Evolutionary conservation across 2,888 invertebrate genomes (phyloP).

Genomic region (Argyresthia goedartella): DNA sequence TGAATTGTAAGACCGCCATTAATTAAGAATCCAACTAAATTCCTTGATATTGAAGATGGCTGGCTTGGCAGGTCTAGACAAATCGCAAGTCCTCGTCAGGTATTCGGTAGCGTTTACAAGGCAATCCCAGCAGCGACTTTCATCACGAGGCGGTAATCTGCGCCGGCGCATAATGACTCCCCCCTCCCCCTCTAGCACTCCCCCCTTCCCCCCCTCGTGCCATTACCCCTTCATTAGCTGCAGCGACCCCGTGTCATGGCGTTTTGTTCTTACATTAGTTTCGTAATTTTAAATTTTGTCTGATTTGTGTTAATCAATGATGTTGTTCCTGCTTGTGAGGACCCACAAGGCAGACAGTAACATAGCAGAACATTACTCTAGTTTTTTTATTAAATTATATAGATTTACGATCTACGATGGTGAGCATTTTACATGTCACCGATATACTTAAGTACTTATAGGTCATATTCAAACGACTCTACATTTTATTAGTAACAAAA

Average conservation of each 20-base stretch:
- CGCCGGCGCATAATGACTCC: slow-evolving; percentile 50
- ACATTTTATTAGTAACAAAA: no score
- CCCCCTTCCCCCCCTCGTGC: not conserved
- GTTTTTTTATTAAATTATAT: no score
- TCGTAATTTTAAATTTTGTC: not conserved
- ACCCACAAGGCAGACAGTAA: no score
- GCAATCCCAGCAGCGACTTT: slow-evolving; percentile 54
- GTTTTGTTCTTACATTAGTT: not conserved
- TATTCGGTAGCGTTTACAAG: slow-evolving; percentile 49
- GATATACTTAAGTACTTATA: no score
- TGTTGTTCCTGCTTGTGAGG: no score
- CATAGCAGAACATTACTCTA: no score
- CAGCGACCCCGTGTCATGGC: not conserved
- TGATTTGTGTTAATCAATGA: not conserved
- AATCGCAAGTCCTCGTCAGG: slow-evolving; percentile 18
- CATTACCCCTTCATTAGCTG: not conserved
- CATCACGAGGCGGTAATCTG: slow-evolving; percentile 55
- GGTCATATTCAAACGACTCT: no score
- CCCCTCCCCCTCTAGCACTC: not conserved
- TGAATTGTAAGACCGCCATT: no score
- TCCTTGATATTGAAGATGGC: no score
- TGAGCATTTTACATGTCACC: no score
- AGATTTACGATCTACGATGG: no score
- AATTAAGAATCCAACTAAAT: no score
- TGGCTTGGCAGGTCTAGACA: not conserved